Percentiles rank a stretch among this genome's conserved stretches.
Evolutionary conservation across 1,140 invertebrate species (phyloP).

Genomic region (Halesus radiatus): DNA sequence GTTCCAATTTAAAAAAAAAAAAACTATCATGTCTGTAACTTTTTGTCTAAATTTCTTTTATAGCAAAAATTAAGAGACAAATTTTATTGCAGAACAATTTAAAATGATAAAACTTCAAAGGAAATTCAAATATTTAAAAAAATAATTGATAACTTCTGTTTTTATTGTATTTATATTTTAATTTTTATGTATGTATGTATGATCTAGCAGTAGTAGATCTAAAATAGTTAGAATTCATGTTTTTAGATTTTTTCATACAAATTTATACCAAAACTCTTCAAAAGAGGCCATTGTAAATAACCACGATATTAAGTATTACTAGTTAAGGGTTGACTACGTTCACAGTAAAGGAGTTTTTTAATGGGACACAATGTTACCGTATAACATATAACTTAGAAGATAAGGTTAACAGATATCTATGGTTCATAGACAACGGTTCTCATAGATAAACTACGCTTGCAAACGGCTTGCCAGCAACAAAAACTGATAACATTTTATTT

Average conservation of each 20-base stretch:
- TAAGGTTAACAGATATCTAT: neutral
- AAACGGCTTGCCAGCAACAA: too few relatives aligned
- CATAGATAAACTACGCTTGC: neutral
- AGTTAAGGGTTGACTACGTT: neutral
- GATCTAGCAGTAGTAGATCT: slow-evolving; percentile 9
- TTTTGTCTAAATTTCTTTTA: too few relatives aligned
- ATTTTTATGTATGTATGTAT: neutral
- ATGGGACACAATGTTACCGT: slow-evolving; percentile 41
- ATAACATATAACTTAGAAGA: slow-evolving; percentile 11
- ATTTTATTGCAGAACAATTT: too few relatives aligned
- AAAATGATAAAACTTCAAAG: too few relatives aligned
- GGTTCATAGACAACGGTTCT: too few relatives aligned
- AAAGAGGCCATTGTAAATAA: slow-evolving; percentile 44
- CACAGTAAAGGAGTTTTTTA: slow-evolving; percentile 38
- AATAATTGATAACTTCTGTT: neutral
- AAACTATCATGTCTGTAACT: too few relatives aligned
- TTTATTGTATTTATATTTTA: neutral
- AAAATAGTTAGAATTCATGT: slow-evolving; percentile 37
- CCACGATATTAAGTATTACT: slow-evolving; percentile 42
- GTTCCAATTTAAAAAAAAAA: too few relatives aligned
- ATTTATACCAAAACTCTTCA: slow-evolving; percentile 40
- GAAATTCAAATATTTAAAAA: too few relatives aligned
- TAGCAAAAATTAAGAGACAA: too few relatives aligned
- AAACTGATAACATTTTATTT: too few relatives aligned
- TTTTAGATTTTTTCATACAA: slow-evolving; percentile 50